Conservation (phyloP, 2,888 invertebrate species). For the Eucera pruinosa region DNA sequence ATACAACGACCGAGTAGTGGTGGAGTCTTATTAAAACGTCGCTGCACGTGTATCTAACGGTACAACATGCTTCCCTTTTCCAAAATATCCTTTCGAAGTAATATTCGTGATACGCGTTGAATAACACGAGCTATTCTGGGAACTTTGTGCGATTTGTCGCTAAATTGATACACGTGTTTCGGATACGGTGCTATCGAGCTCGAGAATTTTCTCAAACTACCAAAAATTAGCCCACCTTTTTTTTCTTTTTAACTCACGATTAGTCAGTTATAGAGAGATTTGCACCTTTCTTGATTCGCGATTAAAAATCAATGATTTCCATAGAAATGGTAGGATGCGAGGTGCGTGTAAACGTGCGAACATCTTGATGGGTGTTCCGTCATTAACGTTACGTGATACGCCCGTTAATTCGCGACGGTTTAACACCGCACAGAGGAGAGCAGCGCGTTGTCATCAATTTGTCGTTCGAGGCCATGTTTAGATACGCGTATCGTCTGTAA, state of each 20-base stretch:
- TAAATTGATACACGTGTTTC: constrained; percentile 27
- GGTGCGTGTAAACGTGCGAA: constrained; percentile 15
- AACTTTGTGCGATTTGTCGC: constrained; percentile 27
- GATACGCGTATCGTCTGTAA: constrained; percentile 50
- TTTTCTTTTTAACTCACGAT: not conserved
- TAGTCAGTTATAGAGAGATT: not conserved
- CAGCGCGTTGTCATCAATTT: constrained; percentile 59
- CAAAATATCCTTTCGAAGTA: constrained; percentile 18
- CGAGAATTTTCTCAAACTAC: too few relatives aligned
- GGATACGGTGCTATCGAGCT: not conserved
- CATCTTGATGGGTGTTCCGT: constrained; percentile 23
- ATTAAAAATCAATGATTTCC: not conserved
- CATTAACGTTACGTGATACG: constrained; percentile 53
- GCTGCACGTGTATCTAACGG: not conserved
- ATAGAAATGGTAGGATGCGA: not conserved
- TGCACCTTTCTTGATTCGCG: too few relatives aligned
- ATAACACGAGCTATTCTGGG: constrained; percentile 29
- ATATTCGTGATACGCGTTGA: constrained; percentile 24
- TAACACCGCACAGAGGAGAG: constrained; percentile 41
- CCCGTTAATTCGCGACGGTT: constrained; percentile 55
- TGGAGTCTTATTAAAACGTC: constrained; percentile 10
- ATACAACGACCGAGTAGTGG: not conserved
- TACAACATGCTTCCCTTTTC: not conserved
- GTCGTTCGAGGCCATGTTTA: constrained; percentile 57
- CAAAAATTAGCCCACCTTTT: too few relatives aligned